Conservation (phyloP, 1,140 invertebrate genomes). For the Maniola jurtina region DNA sequence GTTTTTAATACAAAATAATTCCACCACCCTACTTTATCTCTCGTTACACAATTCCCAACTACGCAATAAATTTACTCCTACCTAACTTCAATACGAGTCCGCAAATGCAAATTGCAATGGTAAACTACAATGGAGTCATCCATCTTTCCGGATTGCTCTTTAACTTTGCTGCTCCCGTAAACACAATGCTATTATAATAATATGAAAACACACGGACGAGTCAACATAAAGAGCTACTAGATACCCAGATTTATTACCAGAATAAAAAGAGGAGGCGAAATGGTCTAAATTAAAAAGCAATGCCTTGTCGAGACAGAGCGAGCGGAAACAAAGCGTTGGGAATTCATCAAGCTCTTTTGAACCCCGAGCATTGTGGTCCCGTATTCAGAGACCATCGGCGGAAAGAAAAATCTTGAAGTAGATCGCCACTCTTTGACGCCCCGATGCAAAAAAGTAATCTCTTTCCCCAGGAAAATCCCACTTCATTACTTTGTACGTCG, state of each 20-base stretch:
- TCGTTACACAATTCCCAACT: slow-evolving; percentile 31
- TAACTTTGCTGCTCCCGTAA: slow-evolving; percentile 33
- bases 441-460: slow-evolving; percentile 70
- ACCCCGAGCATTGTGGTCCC: slow-evolving; percentile 69
- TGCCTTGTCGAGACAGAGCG: slow-evolving; percentile 70
- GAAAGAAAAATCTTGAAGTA: slow-evolving; percentile 72
- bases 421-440: slow-evolving; percentile 75
- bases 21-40: slow-evolving; percentile 19
- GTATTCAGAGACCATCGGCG: slow-evolving; percentile 69
- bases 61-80: slow-evolving; percentile 35
- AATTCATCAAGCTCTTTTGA: slow-evolving; percentile 78
- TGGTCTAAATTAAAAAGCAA: slow-evolving; percentile 77
- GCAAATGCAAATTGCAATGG: slow-evolving; percentile 37
- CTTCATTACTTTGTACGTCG: slow-evolving; percentile 68
- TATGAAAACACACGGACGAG: slow-evolving; percentile 46
- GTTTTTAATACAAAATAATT: slow-evolving; percentile 26
- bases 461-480: slow-evolving; percentile 60
- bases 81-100: slow-evolving; percentile 31
- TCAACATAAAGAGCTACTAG: slow-evolving; percentile 56
- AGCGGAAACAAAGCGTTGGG: slow-evolving; percentile 70
- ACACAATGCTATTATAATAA: slow-evolving; percentile 42
- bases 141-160: slow-evolving; percentile 35
- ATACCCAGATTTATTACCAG: slow-evolving; percentile 70
- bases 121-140: slow-evolving; percentile 34
- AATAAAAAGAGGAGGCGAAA: slow-evolving; percentile 70